Evolutionary conservation across 1,140 invertebrate genomes (phyloP).

Genomic region (Pectinophora gossypiella): DNA sequence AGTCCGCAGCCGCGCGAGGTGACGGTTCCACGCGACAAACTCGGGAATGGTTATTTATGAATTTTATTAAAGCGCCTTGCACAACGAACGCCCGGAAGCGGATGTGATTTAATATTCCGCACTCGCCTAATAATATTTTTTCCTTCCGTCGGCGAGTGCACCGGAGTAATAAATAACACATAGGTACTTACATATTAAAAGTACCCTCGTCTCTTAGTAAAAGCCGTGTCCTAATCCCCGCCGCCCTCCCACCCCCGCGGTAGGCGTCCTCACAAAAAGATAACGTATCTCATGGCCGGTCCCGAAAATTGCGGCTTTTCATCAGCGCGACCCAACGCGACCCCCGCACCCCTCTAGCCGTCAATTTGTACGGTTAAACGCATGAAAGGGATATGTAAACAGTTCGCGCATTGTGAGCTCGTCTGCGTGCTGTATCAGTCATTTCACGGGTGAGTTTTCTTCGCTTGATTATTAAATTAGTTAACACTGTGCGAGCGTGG

Average conservation of each 20-base stretch:
- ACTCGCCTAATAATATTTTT: too few species aligned
- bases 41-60: too few species aligned
- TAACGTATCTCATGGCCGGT: constrained; percentile 23
- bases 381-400: not conserved
- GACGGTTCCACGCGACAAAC: too few species aligned
- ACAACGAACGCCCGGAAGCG: too few species aligned
- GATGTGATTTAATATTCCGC: too few species aligned
- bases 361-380: not conserved
- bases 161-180: not conserved
- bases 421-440: not conserved
- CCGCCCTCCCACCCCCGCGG: not conserved
- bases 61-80: too few species aligned
- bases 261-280: constrained; percentile 20
- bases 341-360: not conserved
- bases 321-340: constrained; percentile 10
- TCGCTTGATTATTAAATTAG: not conserved
- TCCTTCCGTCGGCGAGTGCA: not conserved
- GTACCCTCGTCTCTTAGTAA: not conserved
- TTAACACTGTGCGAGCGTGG: not conserved
- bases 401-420: not conserved
- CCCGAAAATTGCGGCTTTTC: constrained; percentile 32
- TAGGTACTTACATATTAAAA: not conserved
- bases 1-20: too few species aligned
- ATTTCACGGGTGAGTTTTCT: not conserved
- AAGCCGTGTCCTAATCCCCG: constrained; percentile 2